Evolutionary conservation across 64 coral and sea anemone genomes (phyloP), one percentile per base, ranked within the genome.

Genomic region (Montipora capricornis): DNA sequence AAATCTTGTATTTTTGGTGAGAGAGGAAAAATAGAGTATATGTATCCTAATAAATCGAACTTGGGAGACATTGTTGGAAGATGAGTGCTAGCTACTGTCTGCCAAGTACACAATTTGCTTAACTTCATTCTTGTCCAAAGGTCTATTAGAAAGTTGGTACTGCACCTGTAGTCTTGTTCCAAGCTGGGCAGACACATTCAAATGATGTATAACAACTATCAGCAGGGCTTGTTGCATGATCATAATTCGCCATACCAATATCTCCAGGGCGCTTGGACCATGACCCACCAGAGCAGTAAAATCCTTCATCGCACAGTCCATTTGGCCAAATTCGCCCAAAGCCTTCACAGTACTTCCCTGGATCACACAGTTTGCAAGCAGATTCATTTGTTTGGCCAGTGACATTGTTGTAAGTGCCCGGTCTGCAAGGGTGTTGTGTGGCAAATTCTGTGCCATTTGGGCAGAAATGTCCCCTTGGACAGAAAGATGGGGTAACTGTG

Each of bases 131-230:
- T 7, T 55, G 52, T 55, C 6, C 52, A 55, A 55, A 55, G 5
- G 52, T 5, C 52, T 5, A 7, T 55, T 55, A 15, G 61, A 1
- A 14, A 64, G 3, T 55, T 55, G 52, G 44, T 0, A 80, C 49
- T 20, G 1, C 70, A 99, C 97, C 97, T 96, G 97, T 99, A 12
- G 97, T 99, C 61, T 96, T 96, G 79, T 99, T 99, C 88, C 92
- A 92, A 7, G 95, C 97, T 80, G 97, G 94, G 49, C 97, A 99
- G 8, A 99, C 95, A 92, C 97, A 99, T 62, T 99, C 80, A 53
- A 97, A 97, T 16, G 61, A 74, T 83, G 20, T 97, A 50, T 97
- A 97, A 76, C 95, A 97, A 4, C 92, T 94, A 61, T 96, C 92
- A 73, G 87, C 81, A 50, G 97, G 95, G 55, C 84, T 96, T 47